Conservation (phyloP, 2,888 invertebrate genomes). For the Saturnia pavonia region DNA sequence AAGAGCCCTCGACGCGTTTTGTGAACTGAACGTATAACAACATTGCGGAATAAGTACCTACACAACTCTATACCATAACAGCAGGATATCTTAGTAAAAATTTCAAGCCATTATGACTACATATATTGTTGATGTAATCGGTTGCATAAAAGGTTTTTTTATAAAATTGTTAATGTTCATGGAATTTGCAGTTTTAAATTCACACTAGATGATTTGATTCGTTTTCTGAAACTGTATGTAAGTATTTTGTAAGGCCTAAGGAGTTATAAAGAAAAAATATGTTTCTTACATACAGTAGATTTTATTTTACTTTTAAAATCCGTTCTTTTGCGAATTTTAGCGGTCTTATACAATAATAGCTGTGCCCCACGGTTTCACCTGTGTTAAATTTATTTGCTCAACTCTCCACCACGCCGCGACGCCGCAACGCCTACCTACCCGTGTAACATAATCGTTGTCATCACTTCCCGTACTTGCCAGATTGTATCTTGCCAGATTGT, state of each 20-base stretch:
- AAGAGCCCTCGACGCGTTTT: constrained; percentile 47
- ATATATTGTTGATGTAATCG: background rate
- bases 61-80: constrained; percentile 9
- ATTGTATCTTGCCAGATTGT: too few relatives aligned
- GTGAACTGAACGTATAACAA: constrained; percentile 60
- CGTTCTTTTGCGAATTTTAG: too few relatives aligned
- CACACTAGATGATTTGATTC: background rate
- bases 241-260: background rate
- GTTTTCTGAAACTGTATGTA: background rate
- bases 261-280: too few relatives aligned
- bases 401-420: too few relatives aligned
- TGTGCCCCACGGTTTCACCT: too few relatives aligned
- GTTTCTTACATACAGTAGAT: too few relatives aligned
- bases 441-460: too few relatives aligned
- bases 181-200: background rate
- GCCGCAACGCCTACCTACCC: too few relatives aligned
- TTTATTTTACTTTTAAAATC: too few relatives aligned
- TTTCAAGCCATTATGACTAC: background rate
- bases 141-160: background rate
- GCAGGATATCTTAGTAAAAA: constrained; percentile 10
- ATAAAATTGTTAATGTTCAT: background rate
- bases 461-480: too few relatives aligned
- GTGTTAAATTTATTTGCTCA: too few relatives aligned
- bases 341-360: too few relatives aligned
- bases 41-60: constrained; percentile 53